Conservation (phyloP, 2,113 vertebrate genomes). For the Trematomus loennbergii region DNA sequence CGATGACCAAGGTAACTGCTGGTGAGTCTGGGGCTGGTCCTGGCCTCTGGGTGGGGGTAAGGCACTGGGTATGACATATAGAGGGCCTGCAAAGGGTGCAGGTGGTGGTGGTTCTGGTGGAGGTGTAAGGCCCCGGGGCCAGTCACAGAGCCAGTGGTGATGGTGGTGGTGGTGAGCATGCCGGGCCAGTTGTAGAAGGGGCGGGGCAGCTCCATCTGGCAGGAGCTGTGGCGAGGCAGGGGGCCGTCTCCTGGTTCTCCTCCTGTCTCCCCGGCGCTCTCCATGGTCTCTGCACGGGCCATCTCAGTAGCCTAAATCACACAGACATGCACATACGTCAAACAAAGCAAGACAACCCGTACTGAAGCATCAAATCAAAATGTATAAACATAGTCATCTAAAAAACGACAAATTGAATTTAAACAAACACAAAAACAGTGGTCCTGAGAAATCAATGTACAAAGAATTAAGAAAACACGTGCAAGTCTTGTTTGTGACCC, state of each 20-base stretch:
- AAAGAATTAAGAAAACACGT: too few relatives aligned
- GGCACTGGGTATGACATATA: constrained; percentile 32
- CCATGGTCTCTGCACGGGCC: constrained; percentile 81
- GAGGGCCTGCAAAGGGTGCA: constrained; percentile 46
- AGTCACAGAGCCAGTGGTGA: neutral
- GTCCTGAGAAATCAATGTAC: too few relatives aligned
- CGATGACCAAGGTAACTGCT: constrained; percentile 14
- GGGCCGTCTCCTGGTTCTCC: constrained; percentile 59
- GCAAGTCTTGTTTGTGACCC: too few relatives aligned
- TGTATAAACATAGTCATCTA: neutral
- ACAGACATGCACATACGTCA: neutral
- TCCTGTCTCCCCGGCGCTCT: constrained; percentile 63
- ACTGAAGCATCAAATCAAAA: neutral
- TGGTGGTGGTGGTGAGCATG: constrained; percentile 19
- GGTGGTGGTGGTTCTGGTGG: constrained; percentile 11
- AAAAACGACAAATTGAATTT: neutral
- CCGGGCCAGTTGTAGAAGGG: constrained; percentile 43
- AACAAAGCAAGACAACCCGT: neutral
- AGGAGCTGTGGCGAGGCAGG: constrained; percentile 46
- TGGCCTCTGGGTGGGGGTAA: constrained; percentile 31
- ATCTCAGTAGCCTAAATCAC: constrained; percentile 67
- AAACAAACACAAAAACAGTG: too few relatives aligned
- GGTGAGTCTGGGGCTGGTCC: constrained; percentile 35
- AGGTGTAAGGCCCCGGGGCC: constrained; percentile 1
- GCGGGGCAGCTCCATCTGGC: constrained; percentile 66